A percentile compares a stretch with the other conserved stretches of the same genome.
phyloP scores from a whole-genome alignment of 2,888 invertebrate genomes.

The Junonia oenone region DNA sequence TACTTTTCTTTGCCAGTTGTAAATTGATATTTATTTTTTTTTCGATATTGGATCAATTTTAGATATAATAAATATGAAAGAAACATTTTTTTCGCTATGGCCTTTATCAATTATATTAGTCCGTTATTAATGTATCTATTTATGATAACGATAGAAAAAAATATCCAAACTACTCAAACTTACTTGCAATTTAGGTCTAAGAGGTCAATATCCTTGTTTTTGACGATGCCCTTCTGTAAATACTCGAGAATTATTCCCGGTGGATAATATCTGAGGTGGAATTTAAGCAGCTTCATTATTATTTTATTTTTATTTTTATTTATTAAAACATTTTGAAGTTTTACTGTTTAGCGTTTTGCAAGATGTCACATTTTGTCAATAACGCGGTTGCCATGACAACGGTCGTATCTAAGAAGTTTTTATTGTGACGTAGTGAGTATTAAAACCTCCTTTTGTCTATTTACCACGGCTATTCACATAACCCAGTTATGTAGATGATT shows the following conservation, averaged over 20 bases:
- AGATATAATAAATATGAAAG: too few species aligned
- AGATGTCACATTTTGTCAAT: constrained; percentile 54
- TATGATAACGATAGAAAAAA: too few species aligned
- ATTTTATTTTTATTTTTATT: constrained; percentile 27
- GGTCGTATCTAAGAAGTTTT: constrained; percentile 13
- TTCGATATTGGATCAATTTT: too few species aligned
- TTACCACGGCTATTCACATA: background rate
- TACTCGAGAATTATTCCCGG: constrained; percentile 85
- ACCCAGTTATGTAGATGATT: background rate
- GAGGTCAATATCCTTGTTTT: constrained; percentile 83
- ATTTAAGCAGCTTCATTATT: constrained; percentile 83
- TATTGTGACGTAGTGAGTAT: background rate
- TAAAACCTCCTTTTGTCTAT: background rate
- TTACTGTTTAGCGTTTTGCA: constrained; percentile 33
- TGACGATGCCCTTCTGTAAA: constrained; percentile 73
- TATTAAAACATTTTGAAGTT: constrained; percentile 24
- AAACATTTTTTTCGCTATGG: too few species aligned
- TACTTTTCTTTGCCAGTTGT: too few species aligned
- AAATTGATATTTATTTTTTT: too few species aligned
- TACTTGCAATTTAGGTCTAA: constrained; percentile 81
- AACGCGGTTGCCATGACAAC: constrained; percentile 49
- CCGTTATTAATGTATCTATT: too few species aligned
- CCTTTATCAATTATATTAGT: too few species aligned
- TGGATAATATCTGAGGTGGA: constrained; percentile 85
- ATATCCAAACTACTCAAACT: too few species aligned